These are phyloP conservation scores for Carassius gibelio DNA, from an alignment of 2,113 vertebrate genomes.

Conservation along the genomic window DNA sequence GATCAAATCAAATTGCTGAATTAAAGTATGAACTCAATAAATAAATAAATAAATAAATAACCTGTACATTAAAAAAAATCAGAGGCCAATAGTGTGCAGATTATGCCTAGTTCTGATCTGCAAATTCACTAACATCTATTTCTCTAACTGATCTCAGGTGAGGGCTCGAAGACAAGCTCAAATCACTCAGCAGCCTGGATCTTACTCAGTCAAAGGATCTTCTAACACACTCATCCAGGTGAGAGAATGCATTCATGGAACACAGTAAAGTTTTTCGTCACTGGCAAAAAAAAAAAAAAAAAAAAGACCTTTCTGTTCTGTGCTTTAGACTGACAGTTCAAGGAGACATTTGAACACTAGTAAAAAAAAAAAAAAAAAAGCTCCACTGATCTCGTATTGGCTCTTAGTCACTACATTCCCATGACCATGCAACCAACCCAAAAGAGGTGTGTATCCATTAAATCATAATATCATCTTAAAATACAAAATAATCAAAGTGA, in stretches of 20 bases:
- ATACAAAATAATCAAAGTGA: neutral
- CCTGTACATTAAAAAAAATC: too few relatives aligned
- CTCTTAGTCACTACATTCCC: conserved; percentile 44
- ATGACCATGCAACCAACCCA: conserved; percentile 13
- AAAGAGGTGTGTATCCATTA: conserved; percentile 33
- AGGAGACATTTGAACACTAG: conserved; percentile 33
- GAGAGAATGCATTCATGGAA: conserved; percentile 32
- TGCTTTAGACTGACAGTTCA: conserved; percentile 42
- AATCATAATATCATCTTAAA: neutral
- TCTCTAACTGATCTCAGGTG: conserved; percentile 13
- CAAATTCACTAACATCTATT: neutral
- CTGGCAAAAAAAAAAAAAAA: neutral
- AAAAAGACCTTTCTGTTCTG: neutral
- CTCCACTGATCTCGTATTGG: conserved; percentile 36
- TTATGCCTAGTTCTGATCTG: neutral
- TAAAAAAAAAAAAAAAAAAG: conserved; percentile 33
- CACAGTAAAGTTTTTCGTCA: neutral
- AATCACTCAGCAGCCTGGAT: conserved; percentile 65
- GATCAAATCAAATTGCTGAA: neutral
- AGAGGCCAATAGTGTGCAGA: too few relatives aligned
- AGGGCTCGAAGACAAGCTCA: conserved; percentile 58
- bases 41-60: too few relatives aligned
- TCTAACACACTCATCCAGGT: conserved; percentile 76
- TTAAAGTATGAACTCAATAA: too few relatives aligned
- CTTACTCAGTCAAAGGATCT: conserved; percentile 72